A percentile compares a stretch with the other conserved stretches of the same genome.
Conservation (phyloP, 2,797 vertebrate species). For the Rhinophrynus dorsalis region DNA sequence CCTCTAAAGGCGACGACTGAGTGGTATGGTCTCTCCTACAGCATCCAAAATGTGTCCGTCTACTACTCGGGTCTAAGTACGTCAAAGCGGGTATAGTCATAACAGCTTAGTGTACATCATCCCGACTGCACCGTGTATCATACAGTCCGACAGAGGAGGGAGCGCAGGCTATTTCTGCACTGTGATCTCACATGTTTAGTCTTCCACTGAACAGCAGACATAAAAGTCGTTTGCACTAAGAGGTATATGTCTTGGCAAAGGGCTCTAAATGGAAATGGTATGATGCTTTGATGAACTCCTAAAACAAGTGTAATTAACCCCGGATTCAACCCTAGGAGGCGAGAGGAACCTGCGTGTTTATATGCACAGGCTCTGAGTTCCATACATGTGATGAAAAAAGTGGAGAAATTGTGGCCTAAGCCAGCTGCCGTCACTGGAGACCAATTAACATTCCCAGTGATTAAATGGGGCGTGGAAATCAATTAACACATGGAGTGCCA, state of each 20-base stretch:
- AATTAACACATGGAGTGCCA: too few species aligned
- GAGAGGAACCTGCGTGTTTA: not conserved
- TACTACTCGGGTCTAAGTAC: not conserved
- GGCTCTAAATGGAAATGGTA: slow-evolving; percentile 7
- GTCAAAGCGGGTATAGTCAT: not conserved
- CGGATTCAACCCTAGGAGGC: slow-evolving; percentile 6
- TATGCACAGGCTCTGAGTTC: not conserved
- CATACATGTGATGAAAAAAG: too few species aligned
- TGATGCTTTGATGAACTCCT: slow-evolving; percentile 39
- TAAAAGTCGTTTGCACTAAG: slow-evolving; percentile 29
- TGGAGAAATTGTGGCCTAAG: too few species aligned
- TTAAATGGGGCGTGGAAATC: too few species aligned
- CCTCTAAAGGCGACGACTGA: too few species aligned
- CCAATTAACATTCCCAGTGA: too few species aligned
- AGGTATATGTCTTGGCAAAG: slow-evolving; percentile 1
- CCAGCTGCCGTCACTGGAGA: too few species aligned
- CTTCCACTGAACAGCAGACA: not conserved
- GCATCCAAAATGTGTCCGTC: not conserved
- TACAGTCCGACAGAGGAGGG: not conserved
- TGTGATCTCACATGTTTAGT: slow-evolving; percentile 24
- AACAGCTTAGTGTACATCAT: not conserved
- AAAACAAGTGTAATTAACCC: slow-evolving; percentile 48
- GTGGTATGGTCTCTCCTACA: too few species aligned
- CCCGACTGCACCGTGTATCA: not conserved
- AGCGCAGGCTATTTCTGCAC: not conserved